A percentile compares a stretch with the other conserved stretches of the same genome.
phyloP scores from a whole-genome alignment of 2,113 vertebrate species.

The Rattus rattus region DNA sequence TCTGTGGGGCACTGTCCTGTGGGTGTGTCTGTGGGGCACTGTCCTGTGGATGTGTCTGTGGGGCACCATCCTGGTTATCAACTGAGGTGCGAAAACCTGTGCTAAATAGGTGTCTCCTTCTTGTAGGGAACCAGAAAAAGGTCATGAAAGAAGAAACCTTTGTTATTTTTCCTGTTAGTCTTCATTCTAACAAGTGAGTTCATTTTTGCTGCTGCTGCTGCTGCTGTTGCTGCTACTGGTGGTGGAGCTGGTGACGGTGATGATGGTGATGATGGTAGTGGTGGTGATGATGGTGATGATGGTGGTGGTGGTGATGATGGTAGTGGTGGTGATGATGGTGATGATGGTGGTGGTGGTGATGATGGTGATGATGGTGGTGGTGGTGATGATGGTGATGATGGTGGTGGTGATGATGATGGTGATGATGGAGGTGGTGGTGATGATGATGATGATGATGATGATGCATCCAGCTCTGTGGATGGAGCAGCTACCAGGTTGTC shows the following conservation, averaged over 20 bases:
- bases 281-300: background rate
- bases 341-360: no score
- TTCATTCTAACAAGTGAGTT: background rate
- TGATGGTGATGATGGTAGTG: no score
- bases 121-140: background rate
- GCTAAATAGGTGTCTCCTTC: background rate
- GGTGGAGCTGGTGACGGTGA: no score
- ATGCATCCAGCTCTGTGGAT: background rate
- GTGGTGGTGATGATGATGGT: no score
- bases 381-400: background rate
- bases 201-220: background rate
- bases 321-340: no score
- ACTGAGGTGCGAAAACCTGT: background rate
- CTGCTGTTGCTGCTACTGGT: no score
- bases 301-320: no score
- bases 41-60: no score
- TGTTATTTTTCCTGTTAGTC: background rate
- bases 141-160: background rate
- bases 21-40: no score
- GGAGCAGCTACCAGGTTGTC: background rate
- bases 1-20: no score
- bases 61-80: background rate
- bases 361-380: no score
- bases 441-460: no score
- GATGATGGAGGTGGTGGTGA: background rate